Evolutionary conservation across 35 echinoderm and acorn worm genomes (phyloP).

Genomic region (Ophiothrix spiculata): DNA sequence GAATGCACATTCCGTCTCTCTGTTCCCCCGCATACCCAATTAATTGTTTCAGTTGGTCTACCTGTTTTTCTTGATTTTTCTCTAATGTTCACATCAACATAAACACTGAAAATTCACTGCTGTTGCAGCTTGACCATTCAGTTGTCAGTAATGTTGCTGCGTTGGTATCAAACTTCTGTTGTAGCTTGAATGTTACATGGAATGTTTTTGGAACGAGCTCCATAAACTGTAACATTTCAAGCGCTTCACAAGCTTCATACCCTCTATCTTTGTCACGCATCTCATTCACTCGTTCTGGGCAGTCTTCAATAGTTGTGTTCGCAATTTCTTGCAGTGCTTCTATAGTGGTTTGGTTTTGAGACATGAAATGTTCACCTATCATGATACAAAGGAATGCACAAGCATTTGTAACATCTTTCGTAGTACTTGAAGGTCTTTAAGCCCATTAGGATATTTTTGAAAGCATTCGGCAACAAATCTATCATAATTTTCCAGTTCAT

Average conservation of each 20-base stretch:
- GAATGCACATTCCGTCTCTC: no score
- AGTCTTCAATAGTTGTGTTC: neutral
- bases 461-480: no score
- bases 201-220: neutral
- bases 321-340: neutral
- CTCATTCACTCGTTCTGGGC: neutral
- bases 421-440: no score
- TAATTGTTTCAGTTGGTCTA: no score
- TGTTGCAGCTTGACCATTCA: constrained; percentile 13
- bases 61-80: no score
- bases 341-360: neutral
- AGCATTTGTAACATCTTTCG: no score
- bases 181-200: neutral
- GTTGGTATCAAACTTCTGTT: neutral
- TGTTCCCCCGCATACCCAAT: no score
- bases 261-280: constrained; percentile 9
- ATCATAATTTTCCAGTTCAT: no score
- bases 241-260: constrained; percentile 12
- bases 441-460: no score
- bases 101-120: neutral
- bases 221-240: neutral
- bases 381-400: neutral
- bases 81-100: neutral
- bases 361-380: neutral
- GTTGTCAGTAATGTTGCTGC: neutral